Conservation (phyloP, 1,140 invertebrate species). For the Oncopodura yosiiana region DNA sequence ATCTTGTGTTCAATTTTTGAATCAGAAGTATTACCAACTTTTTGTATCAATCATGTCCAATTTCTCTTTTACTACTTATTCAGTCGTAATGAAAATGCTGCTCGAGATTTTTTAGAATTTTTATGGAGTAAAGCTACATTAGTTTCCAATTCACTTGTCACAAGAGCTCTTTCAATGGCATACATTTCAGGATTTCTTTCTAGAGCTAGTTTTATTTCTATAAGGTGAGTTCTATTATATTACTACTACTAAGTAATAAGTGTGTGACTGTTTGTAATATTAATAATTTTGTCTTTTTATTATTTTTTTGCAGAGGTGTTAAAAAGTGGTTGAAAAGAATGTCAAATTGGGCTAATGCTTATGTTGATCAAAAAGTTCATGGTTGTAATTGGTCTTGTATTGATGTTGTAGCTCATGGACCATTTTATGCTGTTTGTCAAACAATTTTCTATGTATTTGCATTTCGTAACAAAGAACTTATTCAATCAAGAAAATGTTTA, state of each 20-base stretch:
- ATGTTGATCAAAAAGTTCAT: conserved; percentile 48
- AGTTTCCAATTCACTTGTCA: conserved; percentile 52
- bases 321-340: conserved; percentile 54
- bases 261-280: no score
- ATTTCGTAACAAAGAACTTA: conserved; percentile 73
- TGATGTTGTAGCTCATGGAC: conserved; percentile 56
- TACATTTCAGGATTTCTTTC: conserved; percentile 68
- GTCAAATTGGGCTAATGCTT: conserved; percentile 60
- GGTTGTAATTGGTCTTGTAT: conserved; percentile 41
- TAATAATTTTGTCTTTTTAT: conserved; percentile 17
- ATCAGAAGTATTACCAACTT: conserved; percentile 58
- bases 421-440: conserved; percentile 85
- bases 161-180: conserved; percentile 57
- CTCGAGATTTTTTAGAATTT: conserved; percentile 40
- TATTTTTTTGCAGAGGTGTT: conserved; percentile 46
- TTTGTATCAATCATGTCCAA: conserved; percentile 63
- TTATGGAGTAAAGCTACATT: conserved; percentile 65
- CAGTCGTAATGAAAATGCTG: conserved; percentile 45
- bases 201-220: conserved; percentile 54
- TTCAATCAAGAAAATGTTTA: conserved; percentile 62
- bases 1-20: conserved; percentile 55
- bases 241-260: no score
- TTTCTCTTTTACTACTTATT: conserved; percentile 68
- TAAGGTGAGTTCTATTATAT: conserved; percentile 47
- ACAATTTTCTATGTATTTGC: conserved; percentile 80